Conservation (phyloP, 2,888 invertebrate species). For the Lithophane socia region DNA sequence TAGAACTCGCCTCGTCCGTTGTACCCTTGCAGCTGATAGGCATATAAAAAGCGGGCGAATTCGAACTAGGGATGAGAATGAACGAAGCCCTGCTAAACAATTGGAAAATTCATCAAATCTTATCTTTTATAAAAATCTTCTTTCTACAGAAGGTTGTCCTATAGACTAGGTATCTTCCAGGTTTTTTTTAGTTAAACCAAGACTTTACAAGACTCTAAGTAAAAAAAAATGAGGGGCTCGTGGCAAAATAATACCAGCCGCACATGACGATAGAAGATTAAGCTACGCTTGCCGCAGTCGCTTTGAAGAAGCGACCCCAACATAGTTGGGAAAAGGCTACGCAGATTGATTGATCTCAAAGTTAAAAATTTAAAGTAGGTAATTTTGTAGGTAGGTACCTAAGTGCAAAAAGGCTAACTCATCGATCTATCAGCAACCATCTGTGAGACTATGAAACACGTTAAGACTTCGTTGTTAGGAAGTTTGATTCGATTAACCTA, state of each 20-base stretch:
- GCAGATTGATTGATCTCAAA: too few relatives aligned
- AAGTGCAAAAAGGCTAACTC: slow-evolving; percentile 2
- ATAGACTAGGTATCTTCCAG: not conserved
- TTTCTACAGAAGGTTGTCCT: not conserved
- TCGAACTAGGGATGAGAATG: too few relatives aligned
- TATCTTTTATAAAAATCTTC: not conserved
- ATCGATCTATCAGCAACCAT: slow-evolving; percentile 20
- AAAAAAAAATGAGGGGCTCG: not conserved
- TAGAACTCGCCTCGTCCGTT: too few relatives aligned
- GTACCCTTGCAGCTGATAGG: too few relatives aligned
- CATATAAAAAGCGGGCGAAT: too few relatives aligned
- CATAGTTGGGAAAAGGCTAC: too few relatives aligned
- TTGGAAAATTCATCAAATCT: not conserved
- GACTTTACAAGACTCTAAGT: too few relatives aligned
- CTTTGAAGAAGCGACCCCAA: too few relatives aligned
- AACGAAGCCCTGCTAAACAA: not conserved
- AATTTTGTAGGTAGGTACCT: not conserved
- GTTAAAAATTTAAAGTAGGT: too few relatives aligned
- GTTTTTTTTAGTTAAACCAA: not conserved
- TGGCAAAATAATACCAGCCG: too few relatives aligned
- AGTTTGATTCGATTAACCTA: slow-evolving; percentile 64
- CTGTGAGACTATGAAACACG: slow-evolving; percentile 18
- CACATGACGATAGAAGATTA: too few relatives aligned
- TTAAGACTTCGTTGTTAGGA: slow-evolving; percentile 47
- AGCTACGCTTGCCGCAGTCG: too few relatives aligned